phyloP scores from a whole-genome alignment of 2,888 invertebrate genomes.

The Chaetogeoica ovagalla region DNA sequence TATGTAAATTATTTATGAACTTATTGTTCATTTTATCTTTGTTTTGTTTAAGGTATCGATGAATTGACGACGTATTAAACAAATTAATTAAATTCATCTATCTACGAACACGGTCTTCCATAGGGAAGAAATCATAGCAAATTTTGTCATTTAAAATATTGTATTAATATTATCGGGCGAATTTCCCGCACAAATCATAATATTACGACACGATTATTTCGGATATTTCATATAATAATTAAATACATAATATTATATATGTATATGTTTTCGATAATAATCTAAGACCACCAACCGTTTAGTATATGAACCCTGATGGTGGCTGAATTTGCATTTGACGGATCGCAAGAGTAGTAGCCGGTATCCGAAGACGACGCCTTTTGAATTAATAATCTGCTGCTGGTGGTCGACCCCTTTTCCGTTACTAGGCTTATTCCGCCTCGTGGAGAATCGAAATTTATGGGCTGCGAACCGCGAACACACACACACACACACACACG shows the following conservation, averaged over 20 bases:
- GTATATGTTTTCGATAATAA: background rate
- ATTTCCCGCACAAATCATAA: too few relatives aligned
- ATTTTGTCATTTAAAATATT: too few relatives aligned
- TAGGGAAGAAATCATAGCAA: too few relatives aligned
- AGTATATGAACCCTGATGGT: slow-evolving; percentile 82
- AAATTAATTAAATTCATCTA: too few relatives aligned
- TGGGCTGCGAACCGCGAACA: slow-evolving; percentile 65
- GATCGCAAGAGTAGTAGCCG: slow-evolving; percentile 80
- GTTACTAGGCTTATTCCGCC: slow-evolving; percentile 86
- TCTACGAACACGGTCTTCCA: too few relatives aligned
- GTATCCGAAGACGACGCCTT: slow-evolving; percentile 79
- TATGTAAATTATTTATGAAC: too few relatives aligned
- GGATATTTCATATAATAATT: too few relatives aligned
- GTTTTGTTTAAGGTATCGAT: too few relatives aligned
- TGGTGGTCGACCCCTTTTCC: slow-evolving; percentile 81
- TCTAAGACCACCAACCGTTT: slow-evolving; percentile 69
- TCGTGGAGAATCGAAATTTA: slow-evolving; percentile 87
- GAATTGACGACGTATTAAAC: too few relatives aligned
- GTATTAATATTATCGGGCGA: too few relatives aligned
- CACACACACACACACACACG: slow-evolving; percentile 30
- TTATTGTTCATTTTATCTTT: too few relatives aligned
- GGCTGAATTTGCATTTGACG: slow-evolving; percentile 79
- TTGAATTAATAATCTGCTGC: slow-evolving; percentile 80
- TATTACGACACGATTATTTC: too few relatives aligned
- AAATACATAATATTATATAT: background rate